These are phyloP conservation scores for Petrosia ficiformis DNA, from an alignment of 37 sponge, comb jelly and placozoan genomes.

Conservation along the genomic window DNA sequence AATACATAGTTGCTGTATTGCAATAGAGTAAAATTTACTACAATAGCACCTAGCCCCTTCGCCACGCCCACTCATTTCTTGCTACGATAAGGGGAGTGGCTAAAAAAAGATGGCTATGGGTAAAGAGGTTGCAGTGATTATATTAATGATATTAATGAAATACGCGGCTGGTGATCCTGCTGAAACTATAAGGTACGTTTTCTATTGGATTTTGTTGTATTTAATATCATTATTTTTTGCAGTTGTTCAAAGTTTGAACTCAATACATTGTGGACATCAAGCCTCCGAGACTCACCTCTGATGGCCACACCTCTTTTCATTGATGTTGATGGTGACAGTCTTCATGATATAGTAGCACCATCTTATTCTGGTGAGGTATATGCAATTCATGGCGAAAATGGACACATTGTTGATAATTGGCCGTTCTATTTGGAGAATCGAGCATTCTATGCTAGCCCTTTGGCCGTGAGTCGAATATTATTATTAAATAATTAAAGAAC, in stretches of 20 bases:
- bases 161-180: too few species aligned
- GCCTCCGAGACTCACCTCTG: slow-evolving; percentile 45
- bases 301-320: slow-evolving; percentile 55
- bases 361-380: slow-evolving; percentile 66
- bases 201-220: too few species aligned
- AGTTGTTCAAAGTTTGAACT: not conserved
- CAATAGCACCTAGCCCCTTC: too few species aligned
- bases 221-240: not conserved
- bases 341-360: slow-evolving; percentile 49
- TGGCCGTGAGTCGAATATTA: slow-evolving; percentile 66
- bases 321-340: slow-evolving; percentile 75
- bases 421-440: slow-evolving; percentile 68
- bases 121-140: too few species aligned
- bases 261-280: slow-evolving; percentile 35
- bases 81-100: too few species aligned
- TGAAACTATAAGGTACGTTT: too few species aligned
- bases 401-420: slow-evolving; percentile 75
- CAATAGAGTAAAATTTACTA: not conserved
- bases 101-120: too few species aligned
- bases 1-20: not conserved
- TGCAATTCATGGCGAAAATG: slow-evolving; percentile 70
- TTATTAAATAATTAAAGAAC: too few species aligned
- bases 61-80: slow-evolving; percentile 1
- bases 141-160: too few species aligned
- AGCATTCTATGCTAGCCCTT: slow-evolving; percentile 50